Base-by-base conservation (phyloP, 2,113 vertebrate species). In the Clarias magur region DNA sequence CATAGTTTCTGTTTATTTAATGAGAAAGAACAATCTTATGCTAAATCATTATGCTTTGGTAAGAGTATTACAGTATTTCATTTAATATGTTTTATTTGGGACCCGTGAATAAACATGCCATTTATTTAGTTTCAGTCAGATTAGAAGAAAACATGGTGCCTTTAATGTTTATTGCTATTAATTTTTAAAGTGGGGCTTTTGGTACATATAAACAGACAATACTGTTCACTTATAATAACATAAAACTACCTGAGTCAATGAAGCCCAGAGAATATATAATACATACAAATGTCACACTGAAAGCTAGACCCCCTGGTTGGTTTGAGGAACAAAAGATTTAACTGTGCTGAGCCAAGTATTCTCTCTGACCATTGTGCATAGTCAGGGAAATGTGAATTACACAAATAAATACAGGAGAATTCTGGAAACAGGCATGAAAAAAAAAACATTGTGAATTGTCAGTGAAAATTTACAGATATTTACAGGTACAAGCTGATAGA, bases 291-390 rank as follows among this genome's bases (percentile, higher is more conserved):
- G 67, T 23, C 78, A 60, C 42, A 19, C 70, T 75, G 68, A 87
- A 86, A 78, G n/a, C 68, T 63, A 38, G 83, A 79, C n/a, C 30
- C 63, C 27, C 76, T 68, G 81, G 57, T 79, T 73, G 48, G 54
- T 9, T 70, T 10, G 59, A 54, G 27, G 59, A 91, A 89, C 89
- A 90, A 90, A 89, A 85, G 85, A 67, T 56, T 89, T 80, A n/a
- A 78, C 84, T 73, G 27, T 87, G 88, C 88, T 89, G 88, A 90
- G 87, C 79, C 80, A 60, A 76, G n/a, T 65, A 73, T 88, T 88
- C 86, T 60, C 30, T 63, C 48, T 34, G n/a, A 80, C 38, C 23
- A n/a, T 75, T 88, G 68, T 88, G 89, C 85, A 42, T 60, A 75
- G 86, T 89, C 82, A 86, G 86, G 78, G 75, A 87, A 89, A 89